phyloP scores from a whole-genome alignment of 1,140 invertebrate species.

The Tachypleus tridentatus region DNA sequence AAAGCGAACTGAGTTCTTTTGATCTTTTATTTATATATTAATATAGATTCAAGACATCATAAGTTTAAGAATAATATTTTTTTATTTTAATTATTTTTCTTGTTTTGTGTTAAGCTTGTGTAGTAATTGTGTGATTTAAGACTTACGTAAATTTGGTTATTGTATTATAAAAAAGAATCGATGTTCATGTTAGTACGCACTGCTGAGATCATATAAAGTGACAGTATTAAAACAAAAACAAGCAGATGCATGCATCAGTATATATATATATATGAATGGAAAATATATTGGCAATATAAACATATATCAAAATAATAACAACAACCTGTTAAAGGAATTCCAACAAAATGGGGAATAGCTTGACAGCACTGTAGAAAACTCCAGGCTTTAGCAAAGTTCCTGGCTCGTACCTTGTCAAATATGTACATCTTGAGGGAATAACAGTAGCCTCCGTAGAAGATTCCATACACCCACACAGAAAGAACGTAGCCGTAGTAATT shows the following conservation, averaged over 20 bases:
- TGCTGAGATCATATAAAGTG: background rate
- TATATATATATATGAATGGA: background rate
- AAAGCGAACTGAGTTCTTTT: too few relatives aligned
- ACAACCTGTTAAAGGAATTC: conserved; percentile 60
- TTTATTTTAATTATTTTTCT: too few relatives aligned
- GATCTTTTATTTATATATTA: too few relatives aligned
- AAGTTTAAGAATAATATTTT: too few relatives aligned
- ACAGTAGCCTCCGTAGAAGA: conserved; percentile 43
- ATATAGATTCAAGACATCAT: too few relatives aligned
- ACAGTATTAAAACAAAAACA: background rate
- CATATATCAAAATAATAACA: background rate
- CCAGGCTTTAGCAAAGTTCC: conserved; percentile 81
- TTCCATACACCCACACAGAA: conserved; percentile 38
- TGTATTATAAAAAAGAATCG: background rate
- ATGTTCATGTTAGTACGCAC: background rate
- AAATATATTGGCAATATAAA: too few relatives aligned
- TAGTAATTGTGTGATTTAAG: too few relatives aligned
- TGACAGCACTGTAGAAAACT: conserved; percentile 74
- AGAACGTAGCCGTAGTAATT: conserved; percentile 37
- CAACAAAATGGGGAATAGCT: conserved; percentile 69
- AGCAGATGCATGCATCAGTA: background rate
- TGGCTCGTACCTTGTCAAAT: conserved; percentile 64
- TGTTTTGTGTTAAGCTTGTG: too few relatives aligned
- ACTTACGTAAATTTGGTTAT: background rate
- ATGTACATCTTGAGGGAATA: conserved; percentile 83